These are phyloP conservation scores for Hydrozoanthus gracilis DNA, from an alignment of 92 coral and sea anemone species.

Conservation along the genomic window DNA sequence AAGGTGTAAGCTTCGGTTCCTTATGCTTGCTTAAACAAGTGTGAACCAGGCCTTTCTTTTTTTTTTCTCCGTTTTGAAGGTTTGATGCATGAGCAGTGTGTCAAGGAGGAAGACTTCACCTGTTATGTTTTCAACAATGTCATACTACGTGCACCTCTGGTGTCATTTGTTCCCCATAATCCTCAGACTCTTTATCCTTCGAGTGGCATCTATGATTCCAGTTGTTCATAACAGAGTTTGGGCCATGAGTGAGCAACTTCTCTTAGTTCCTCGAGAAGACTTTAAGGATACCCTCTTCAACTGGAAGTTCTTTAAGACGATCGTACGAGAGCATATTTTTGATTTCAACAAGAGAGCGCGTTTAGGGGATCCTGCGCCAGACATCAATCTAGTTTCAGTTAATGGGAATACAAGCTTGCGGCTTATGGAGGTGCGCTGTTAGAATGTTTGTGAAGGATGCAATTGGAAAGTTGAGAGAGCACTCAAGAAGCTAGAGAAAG, in stretches of 20 bases:
- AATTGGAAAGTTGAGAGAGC: no score
- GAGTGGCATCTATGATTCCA: not conserved
- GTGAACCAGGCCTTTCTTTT: no score
- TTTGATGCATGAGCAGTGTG: no score
- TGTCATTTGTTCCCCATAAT: not conserved
- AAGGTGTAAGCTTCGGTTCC: no score
- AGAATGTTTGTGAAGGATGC: no score
- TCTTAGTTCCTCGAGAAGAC: conserved; percentile 59
- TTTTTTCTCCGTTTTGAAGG: no score
- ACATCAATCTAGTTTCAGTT: conserved; percentile 51
- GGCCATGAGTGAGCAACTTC: conserved; percentile 30
- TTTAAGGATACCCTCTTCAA: conserved; percentile 48
- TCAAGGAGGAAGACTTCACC: no score
- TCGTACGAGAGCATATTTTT: conserved; percentile 3
- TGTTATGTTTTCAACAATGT: not conserved
- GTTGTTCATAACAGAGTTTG: not conserved
- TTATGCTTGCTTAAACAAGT: no score
- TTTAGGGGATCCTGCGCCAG: conserved; percentile 57
- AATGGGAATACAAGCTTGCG: conserved; percentile 35
- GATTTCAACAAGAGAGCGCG: conserved; percentile 60
- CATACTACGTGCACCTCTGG: not conserved
- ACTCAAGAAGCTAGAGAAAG: no score
- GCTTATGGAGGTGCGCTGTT: not conserved
- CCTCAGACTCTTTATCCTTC: not conserved
- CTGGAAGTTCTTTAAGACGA: conserved; percentile 56